Percentiles rank a stretch among this genome's conserved stretches.
Evolutionary conservation across 2,797 vertebrate species (phyloP).

Genomic region (Orestias chungarensis): DNA sequence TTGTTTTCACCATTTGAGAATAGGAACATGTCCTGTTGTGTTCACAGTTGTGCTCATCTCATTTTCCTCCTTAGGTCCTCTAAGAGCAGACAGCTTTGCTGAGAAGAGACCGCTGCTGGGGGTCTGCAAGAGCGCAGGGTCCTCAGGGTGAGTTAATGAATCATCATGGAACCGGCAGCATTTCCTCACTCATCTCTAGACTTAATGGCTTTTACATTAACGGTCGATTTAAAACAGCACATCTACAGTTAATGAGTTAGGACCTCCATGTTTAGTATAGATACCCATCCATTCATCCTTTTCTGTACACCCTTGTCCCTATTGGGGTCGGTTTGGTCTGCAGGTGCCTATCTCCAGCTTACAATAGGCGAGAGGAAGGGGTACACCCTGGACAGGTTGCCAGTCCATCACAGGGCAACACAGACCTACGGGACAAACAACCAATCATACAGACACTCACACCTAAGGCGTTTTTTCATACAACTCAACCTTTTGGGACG

Average conservation of each 20-base stretch:
- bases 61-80: slow-evolving; percentile 80
- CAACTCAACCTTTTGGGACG: background rate
- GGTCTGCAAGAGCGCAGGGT: slow-evolving; percentile 96
- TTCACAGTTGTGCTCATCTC: slow-evolving; percentile 47
- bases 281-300: too few relatives aligned
- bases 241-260: background rate
- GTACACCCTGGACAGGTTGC: too few relatives aligned
- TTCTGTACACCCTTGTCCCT: too few relatives aligned
- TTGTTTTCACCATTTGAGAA: slow-evolving; percentile 50
- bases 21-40: slow-evolving; percentile 76
- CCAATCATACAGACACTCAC: too few relatives aligned
- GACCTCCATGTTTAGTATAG: background rate
- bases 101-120: slow-evolving; percentile 96
- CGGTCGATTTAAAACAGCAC: background rate
- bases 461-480: too few relatives aligned
- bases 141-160: slow-evolving; percentile 89
- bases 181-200: slow-evolving; percentile 21
- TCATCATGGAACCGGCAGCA: slow-evolving; percentile 18
- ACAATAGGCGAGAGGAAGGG: too few relatives aligned
- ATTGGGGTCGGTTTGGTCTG: too few relatives aligned
- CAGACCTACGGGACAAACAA: too few relatives aligned
- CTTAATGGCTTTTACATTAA: background rate
- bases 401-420: too few relatives aligned
- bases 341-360: too few relatives aligned
- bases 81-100: slow-evolving; percentile 90